Conservation (phyloP, 2,113 vertebrate species). For the Antigone vipio region DNA sequence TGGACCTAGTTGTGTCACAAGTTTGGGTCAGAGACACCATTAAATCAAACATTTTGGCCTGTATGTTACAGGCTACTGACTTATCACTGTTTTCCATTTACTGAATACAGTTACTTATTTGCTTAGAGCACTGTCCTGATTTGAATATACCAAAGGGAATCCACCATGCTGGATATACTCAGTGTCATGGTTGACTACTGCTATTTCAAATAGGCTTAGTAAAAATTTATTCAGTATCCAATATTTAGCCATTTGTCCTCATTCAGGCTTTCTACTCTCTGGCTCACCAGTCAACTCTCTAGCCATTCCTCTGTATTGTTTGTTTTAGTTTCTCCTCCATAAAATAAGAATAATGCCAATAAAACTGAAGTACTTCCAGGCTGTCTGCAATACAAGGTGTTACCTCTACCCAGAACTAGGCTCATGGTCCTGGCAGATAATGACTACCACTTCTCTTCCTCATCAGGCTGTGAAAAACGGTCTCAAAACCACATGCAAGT, state of each 20-base stretch:
- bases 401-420: background rate
- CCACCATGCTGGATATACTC: background rate
- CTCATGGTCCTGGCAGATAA: background rate
- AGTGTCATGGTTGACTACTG: background rate
- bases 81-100: background rate
- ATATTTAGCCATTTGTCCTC: background rate
- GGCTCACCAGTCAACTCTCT: background rate
- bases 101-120: background rate
- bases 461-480: slow-evolving; percentile 92
- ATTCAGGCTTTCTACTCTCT: background rate
- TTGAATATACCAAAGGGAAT: background rate
- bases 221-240: background rate
- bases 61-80: background rate
- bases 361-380: background rate
- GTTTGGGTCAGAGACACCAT: background rate
- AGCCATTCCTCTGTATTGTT: background rate
- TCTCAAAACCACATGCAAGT: slow-evolving; percentile 97
- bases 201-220: background rate
- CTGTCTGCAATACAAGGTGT: background rate
- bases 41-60: background rate
- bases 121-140: background rate
- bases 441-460: background rate
- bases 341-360: background rate
- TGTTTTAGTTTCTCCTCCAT: background rate
- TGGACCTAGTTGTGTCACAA: background rate